Evolutionary conservation across 2,797 vertebrate species (phyloP), one percentile per base, ranked within the genome.

Genomic region (Tauraco hartlaubi): DNA sequence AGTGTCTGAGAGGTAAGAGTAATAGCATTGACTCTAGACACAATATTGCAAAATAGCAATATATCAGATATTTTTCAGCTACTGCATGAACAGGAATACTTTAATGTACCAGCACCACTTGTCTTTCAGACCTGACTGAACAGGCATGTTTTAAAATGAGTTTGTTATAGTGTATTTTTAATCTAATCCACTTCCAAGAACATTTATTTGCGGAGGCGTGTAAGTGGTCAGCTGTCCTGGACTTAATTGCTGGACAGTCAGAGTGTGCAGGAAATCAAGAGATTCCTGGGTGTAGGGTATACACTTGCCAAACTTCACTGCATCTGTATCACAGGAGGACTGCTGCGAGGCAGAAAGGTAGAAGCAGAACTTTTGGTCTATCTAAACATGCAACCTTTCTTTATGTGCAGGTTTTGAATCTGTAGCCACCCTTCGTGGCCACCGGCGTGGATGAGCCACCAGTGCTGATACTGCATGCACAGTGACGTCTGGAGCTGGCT

Each of bases 161-260:
- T 91, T 94, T 74, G 66, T 73, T 85, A 37, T 5, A 31, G 67
- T 22, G 12, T 92, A 69, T 88, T 95, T 92, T 92, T 90, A 90
- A 78, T 59, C 79, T 78, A 86, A 81, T 73, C 56, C 76, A 44
- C 55, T 86, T 94, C 79, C 8, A 13, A 77, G 59, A 68, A 76
- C 9, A 1, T 72, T 86, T 82, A 44, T 71, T 88, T 96, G 82
- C 39, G 55, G 76, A 82, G 71, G 31, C 4, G 11, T 66, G 35
- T 51, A n/a, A 90, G 85, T 66, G 73, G 62, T 94, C 78, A 71
- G 55, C 79, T 92, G 69, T 81, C 90, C 88, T 63, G 69, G 37
- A 12, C 55, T 81, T 33, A 58, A 72, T 58, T 41, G 51, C 73
- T 29, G 85, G 72, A 78, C 43, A 44, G 39, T 75, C 1, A 0